Evolutionary conservation across 2,113 vertebrate species (phyloP).

Genomic region (Actenoides lindsayi): DNA sequence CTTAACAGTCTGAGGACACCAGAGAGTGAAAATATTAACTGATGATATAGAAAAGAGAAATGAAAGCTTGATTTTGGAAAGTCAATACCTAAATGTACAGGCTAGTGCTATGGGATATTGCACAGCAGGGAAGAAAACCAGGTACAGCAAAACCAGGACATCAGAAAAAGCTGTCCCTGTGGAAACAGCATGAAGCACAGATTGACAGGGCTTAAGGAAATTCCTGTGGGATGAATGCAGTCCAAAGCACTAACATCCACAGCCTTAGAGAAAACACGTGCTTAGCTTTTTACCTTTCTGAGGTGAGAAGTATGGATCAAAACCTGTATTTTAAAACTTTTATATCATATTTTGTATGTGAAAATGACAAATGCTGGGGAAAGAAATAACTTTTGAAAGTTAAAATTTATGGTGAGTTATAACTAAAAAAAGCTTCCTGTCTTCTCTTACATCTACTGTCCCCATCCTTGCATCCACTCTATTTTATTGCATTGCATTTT

Average conservation of each 20-base stretch:
- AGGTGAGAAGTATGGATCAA: not conserved
- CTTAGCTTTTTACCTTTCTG: not conserved
- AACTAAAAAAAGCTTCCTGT: not conserved
- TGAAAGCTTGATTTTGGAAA: not conserved
- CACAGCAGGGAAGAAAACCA: not conserved
- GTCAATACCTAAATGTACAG: not conserved
- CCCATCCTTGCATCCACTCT: not conserved
- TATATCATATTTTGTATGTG: not conserved
- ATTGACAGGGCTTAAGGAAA: not conserved
- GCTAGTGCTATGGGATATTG: not conserved
- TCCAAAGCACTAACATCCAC: not conserved
- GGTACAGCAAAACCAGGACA: not conserved
- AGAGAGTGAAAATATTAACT: not conserved
- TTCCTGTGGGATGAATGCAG: not conserved
- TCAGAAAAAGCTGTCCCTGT: not conserved
- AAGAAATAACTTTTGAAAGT: not conserved
- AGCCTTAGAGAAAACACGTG: not conserved
- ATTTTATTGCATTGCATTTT: not conserved
- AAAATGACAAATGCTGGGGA: not conserved
- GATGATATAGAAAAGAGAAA: not conserved
- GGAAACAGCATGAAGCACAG: not conserved
- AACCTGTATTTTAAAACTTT: not conserved
- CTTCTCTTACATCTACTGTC: not conserved
- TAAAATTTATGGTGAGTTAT: not conserved
- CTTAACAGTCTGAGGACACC: not conserved